These are phyloP conservation scores for Drosophila parthenogenetica DNA, from an alignment of 2,888 invertebrate species.

Conservation along the genomic window DNA sequence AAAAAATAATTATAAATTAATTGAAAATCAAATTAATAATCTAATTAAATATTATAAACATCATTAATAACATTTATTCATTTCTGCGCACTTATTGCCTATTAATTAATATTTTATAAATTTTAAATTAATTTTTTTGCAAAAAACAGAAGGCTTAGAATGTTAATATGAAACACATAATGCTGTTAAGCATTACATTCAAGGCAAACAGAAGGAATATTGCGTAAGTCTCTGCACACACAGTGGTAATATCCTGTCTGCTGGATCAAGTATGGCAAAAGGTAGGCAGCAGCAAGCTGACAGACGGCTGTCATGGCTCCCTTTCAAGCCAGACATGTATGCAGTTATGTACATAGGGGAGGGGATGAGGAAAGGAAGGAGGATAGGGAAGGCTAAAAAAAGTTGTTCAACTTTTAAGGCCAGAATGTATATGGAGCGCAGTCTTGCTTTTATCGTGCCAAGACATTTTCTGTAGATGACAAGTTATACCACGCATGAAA, in stretches of 20 bases:
- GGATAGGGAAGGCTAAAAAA: conserved; percentile 33
- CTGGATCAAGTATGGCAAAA: conserved; percentile 1
- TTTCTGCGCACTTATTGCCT: too few relatives aligned
- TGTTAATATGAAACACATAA: neutral
- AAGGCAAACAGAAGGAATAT: neutral
- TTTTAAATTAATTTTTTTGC: too few relatives aligned
- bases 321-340: conserved; percentile 7
- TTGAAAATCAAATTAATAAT: neutral
- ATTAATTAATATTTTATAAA: too few relatives aligned
- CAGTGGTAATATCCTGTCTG: conserved; percentile 9
- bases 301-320: conserved; percentile 45
- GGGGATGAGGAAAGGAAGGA: too few relatives aligned
- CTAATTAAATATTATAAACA: too few relatives aligned
- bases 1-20: neutral
- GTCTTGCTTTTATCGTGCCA: conserved; percentile 26
- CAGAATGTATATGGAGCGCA: conserved; percentile 3
- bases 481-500: conserved; percentile 62
- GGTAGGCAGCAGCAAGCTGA: conserved; percentile 42
- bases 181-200: neutral
- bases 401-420: conserved; percentile 52
- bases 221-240: neutral
- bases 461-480: conserved; percentile 68
- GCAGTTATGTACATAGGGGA: conserved; percentile 12
- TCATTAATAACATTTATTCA: too few relatives aligned
- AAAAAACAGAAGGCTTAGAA: neutral